Conservation (phyloP, 92 coral and sea anemone genomes). For the Actinostola sp. region DNA sequence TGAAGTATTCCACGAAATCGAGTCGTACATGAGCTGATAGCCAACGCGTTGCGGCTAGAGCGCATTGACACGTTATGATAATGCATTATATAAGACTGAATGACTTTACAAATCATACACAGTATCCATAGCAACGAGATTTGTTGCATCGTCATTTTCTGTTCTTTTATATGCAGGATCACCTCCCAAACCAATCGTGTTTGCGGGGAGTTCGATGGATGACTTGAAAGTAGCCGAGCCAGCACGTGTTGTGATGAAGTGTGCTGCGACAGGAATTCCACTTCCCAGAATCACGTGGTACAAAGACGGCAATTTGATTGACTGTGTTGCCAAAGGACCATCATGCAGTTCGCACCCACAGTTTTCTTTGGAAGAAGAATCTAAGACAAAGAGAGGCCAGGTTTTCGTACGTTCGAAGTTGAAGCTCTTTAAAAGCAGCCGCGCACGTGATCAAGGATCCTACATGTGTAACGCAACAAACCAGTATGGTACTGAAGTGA, state of each 20-base stretch:
- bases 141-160: no score
- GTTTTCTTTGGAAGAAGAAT: background rate
- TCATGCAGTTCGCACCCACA: background rate
- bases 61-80: no score
- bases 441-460: conserved; percentile 2
- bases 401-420: background rate
- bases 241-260: conserved; percentile 8
- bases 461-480: conserved; percentile 19
- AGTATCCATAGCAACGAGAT: no score
- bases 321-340: background rate
- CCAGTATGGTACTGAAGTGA: background rate
- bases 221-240: background rate
- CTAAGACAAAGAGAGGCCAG: background rate
- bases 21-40: no score
- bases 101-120: no score
- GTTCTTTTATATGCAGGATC: background rate
- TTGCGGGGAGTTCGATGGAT: no score
- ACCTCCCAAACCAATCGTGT: background rate
- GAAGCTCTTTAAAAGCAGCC: background rate
- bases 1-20: no score
- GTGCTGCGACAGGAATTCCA: conserved; percentile 23
- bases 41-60: no score
- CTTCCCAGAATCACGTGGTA: conserved; percentile 33
- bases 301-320: conserved; percentile 11
- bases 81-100: no score